These are phyloP conservation scores for Capromys pilorides DNA, from an alignment of 2,797 vertebrate species.

Conservation along the genomic window DNA sequence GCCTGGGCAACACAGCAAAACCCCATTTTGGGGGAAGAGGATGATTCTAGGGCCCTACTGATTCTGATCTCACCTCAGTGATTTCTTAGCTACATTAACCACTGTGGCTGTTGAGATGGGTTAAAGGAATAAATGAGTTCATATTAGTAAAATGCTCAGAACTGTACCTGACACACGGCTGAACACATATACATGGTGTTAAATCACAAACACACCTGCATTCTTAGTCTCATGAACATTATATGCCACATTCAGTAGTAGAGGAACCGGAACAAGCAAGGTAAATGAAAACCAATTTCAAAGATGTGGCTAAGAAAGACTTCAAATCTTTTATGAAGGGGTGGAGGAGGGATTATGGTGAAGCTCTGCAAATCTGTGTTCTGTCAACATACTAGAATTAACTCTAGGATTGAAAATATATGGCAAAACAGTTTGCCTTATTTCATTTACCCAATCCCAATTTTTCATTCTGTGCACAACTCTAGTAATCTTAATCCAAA, in stretches of 20 bases:
- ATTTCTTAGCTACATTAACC: not conserved
- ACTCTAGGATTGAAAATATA: not conserved
- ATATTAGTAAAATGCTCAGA: conserved; percentile 12
- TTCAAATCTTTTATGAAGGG: not conserved
- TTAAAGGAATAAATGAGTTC: conserved; percentile 7
- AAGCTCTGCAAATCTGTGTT: conserved; percentile 20
- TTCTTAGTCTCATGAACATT: not conserved
- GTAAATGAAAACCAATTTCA: not conserved
- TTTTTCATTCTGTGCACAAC: conserved; percentile 5
- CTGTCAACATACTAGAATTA: not conserved
- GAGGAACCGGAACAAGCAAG: not conserved
- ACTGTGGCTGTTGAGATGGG: not conserved
- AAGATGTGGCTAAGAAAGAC: conserved; percentile 1
- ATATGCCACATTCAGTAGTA: not conserved
- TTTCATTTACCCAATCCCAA: not conserved
- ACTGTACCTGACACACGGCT: not conserved
- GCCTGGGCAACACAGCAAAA: not conserved
- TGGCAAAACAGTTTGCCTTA: conserved; percentile 22
- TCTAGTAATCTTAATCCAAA: not conserved
- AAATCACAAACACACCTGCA: not conserved
- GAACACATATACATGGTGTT: not conserved
- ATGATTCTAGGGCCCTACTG: not conserved
- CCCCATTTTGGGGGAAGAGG: not conserved
- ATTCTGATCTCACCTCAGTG: not conserved
- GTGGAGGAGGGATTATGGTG: not conserved